Conservation (phyloP, 2,113 vertebrate genomes). For the Hippocampus barbouri region DNA sequence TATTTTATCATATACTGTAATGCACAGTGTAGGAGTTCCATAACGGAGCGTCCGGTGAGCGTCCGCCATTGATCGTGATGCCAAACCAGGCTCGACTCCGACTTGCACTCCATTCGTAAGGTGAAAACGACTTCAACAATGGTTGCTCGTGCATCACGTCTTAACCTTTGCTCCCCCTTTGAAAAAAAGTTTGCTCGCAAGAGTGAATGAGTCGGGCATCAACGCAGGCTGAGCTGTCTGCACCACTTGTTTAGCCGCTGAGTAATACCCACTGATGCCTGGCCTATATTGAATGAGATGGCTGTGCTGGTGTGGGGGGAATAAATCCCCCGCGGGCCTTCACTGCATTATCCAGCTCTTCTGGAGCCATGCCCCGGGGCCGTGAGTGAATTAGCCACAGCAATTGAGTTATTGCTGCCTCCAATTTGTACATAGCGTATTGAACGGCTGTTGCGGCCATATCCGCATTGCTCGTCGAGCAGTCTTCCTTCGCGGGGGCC, state of each 20-base stretch:
- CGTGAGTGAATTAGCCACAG: conserved; percentile 74
- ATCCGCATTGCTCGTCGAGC: conserved; percentile 50
- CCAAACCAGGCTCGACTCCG: background rate
- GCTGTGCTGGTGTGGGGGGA: conserved; percentile 55
- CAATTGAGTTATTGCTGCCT: conserved; percentile 77
- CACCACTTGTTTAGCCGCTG: conserved; percentile 64
- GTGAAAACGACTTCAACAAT: background rate
- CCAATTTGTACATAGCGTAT: conserved; percentile 72
- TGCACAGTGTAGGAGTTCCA: background rate
- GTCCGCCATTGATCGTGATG: background rate
- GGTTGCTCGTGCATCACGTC: conserved; percentile 20
- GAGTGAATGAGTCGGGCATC: conserved; percentile 52
- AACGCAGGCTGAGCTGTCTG: conserved; percentile 64
- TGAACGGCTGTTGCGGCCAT: conserved; percentile 66
- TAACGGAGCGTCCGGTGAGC: background rate
- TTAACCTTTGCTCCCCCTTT: conserved; percentile 30
- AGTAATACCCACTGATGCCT: conserved; percentile 67
- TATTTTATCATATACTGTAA: too few relatives aligned
- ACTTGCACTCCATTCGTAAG: background rate
- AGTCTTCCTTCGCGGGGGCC: conserved; percentile 41
- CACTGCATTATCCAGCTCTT: conserved; percentile 73
- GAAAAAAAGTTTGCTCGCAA: conserved; percentile 46
- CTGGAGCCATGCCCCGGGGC: conserved; percentile 66
- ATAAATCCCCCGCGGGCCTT: conserved; percentile 71
- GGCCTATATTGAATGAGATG: conserved; percentile 72